Evolutionary conservation across 1,140 invertebrate species (phyloP), one percentile per base, ranked within the genome.

Genomic region (Watersipora subatra): DNA sequence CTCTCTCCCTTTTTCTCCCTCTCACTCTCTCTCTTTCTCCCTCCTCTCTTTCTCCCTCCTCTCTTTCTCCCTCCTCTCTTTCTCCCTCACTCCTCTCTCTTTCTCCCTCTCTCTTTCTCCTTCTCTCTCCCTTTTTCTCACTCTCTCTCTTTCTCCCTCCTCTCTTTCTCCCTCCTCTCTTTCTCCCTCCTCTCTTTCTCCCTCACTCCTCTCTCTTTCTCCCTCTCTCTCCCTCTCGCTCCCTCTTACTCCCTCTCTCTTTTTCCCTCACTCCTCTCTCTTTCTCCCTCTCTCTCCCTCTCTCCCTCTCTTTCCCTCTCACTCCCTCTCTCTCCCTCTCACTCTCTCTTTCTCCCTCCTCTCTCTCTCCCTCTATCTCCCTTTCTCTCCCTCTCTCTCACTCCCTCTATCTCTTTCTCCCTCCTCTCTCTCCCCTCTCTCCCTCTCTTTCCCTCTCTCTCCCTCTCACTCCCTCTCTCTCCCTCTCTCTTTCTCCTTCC

Each of bases 251-350:
- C n/a, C n/a, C n/a, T n/a, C n/a, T n/a, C n/a, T n/a, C n/a, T n/a
- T n/a, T n/a, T n/a, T n/a, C n/a, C n/a, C n/a, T n/a, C n/a, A n/a
- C n/a, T 57, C 27, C 2, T 24, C 7, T 2, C 24, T 57, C 55
- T 25, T 57, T n/a, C 64, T 28, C 46, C 19, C 57, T 26, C 66
- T 3, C n/a, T 17, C 56, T 34, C 63, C 30, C 7, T 67, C 25
- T 61, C 57, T 61, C 55, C 34, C 57, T 28, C 56, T 66, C 64
- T 61, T 28, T 58, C 55, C 28, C 62, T 59, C 62, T 65, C 64
- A 34, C 57, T 62, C 64, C 34, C 57, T 56, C 28, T 22, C 28
- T 22, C 30, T 28, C 28, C 55, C n/a, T 24, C 28, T 19, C 24
- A 55, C 20, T 28, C 34, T 27, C 65, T 17, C 30, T n/a, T 61